These are phyloP conservation scores for Eudemis profundana DNA, from an alignment of 2,888 invertebrate species.

Conservation along the genomic window DNA sequence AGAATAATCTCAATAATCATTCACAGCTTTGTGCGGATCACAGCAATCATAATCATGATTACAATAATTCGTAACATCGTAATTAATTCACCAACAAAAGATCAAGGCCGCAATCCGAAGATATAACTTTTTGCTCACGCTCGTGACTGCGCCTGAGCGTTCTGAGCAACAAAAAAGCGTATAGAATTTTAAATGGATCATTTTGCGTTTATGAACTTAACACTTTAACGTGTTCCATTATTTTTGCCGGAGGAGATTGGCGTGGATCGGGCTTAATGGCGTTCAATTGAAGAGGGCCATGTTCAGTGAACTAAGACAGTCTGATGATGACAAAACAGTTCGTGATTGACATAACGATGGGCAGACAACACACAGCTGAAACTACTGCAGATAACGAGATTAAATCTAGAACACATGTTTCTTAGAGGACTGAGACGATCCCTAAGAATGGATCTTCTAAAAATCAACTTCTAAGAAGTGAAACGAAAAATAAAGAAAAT, in stretches of 20 bases:
- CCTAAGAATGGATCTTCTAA: too few species aligned
- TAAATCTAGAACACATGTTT: too few species aligned
- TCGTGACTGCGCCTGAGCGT: constrained; percentile 78
- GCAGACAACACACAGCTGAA: too few species aligned
- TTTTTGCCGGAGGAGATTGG: constrained; percentile 20
- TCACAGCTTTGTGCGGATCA: constrained; percentile 33
- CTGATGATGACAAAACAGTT: too few species aligned
- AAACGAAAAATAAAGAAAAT: too few species aligned
- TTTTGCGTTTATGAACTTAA: constrained; percentile 40
- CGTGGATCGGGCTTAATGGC: too few species aligned
- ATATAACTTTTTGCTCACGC: constrained; percentile 76
- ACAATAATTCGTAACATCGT: constrained; percentile 55
- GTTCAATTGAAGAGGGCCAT: too few species aligned
- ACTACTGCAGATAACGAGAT: too few species aligned
- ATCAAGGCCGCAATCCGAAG: constrained; percentile 75
- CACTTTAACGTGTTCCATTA: constrained; percentile 38
- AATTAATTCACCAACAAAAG: constrained; percentile 79
- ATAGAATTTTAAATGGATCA: constrained; percentile 76
- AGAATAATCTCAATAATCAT: constrained; percentile 32
- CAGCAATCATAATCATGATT: constrained; percentile 39
- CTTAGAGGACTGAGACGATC: too few species aligned
- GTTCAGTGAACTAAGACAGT: too few species aligned
- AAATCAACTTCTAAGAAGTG: too few species aligned
- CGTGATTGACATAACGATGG: too few species aligned
- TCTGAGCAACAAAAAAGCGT: constrained; percentile 73